Percentiles rank a stretch among this genome's conserved stretches.
These are phyloP conservation scores for Callochromis pleurospilus DNA, from an alignment of 2,113 vertebrate species.

Conservation along the genomic window DNA sequence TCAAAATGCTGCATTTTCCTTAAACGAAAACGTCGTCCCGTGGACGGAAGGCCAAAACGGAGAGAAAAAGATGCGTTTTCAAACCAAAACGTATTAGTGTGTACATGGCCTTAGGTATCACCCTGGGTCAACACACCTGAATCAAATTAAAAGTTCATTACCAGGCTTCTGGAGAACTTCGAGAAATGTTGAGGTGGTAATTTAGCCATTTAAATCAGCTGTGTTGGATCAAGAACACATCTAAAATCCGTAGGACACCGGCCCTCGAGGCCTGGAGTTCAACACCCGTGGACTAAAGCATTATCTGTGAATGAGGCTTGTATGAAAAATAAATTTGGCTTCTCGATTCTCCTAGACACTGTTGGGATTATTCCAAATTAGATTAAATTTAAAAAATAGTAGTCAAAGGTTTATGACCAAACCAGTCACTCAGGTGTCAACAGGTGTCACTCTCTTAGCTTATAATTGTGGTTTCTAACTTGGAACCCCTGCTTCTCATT, in stretches of 20 bases:
- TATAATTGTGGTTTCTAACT: background rate
- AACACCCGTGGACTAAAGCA: background rate
- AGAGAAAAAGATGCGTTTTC: background rate
- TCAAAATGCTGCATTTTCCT: background rate
- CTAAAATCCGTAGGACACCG: background rate
- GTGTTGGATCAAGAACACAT: background rate
- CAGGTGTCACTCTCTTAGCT: background rate
- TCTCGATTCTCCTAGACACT: background rate
- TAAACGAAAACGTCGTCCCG: accelerated
- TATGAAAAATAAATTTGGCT: background rate
- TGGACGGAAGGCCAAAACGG: background rate
- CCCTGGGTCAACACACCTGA: background rate
- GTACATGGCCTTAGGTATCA: background rate
- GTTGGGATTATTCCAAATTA: background rate
- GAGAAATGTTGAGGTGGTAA: background rate
- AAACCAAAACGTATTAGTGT: background rate
- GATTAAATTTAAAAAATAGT: background rate
- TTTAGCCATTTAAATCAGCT: background rate
- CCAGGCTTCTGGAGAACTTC: background rate
- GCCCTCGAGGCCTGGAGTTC: background rate
- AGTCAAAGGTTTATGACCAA: background rate
- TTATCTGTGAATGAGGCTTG: background rate
- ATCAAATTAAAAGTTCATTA: background rate
- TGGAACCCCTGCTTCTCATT: background rate
- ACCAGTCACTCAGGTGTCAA: background rate